Conservation (phyloP, 2,888 invertebrate species). For the Dynastes hyllus region DNA sequence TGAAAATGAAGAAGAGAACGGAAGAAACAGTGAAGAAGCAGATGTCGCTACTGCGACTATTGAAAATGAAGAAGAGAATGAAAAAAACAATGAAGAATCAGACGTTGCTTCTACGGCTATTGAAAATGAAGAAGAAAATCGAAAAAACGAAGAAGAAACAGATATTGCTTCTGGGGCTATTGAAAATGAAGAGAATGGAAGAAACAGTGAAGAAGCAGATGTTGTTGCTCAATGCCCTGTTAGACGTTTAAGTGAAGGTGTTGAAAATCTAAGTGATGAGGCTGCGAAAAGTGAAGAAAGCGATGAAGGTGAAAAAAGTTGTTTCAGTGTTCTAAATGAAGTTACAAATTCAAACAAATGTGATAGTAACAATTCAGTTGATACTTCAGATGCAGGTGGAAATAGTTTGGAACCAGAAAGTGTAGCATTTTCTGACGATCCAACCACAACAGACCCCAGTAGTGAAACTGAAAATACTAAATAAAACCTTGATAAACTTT, state of each 20-base stretch:
- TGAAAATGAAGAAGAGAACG: background rate
- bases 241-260: background rate
- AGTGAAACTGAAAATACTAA: constrained; percentile 12
- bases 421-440: background rate
- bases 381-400: background rate
- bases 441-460: background rate
- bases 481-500: background rate
- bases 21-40: background rate
- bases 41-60: background rate
- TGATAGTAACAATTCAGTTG: constrained; percentile 11
- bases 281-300: background rate
- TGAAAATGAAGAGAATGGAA: background rate
- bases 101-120: no score
- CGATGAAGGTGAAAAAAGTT: background rate
- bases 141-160: no score
- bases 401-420: background rate
- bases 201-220: background rate
- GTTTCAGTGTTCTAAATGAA: background rate
- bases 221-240: background rate
- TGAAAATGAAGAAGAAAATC: no score
- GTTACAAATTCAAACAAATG: background rate
- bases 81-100: no score
- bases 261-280: background rate
- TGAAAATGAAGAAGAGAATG: background rate
- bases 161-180: no score